phyloP scores from a whole-genome alignment of 2,113 vertebrate genomes.

The Barnardius zonarius region DNA sequence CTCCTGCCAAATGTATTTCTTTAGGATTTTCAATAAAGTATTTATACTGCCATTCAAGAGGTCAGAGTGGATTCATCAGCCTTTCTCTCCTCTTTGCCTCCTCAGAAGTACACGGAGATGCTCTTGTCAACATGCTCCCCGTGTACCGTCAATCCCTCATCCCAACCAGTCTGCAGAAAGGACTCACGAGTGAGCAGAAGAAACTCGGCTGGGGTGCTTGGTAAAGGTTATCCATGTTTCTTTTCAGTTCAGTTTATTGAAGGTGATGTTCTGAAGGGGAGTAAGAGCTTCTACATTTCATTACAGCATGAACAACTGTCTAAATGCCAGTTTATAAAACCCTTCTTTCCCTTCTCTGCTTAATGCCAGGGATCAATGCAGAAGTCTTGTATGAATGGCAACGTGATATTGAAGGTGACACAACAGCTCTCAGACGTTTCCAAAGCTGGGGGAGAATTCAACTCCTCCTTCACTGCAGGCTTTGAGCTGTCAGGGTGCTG shows the following conservation, averaged over 20 bases:
- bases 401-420: neutral
- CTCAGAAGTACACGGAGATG: neutral
- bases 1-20: conserved; percentile 48
- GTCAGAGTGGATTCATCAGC: conserved; percentile 24
- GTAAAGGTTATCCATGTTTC: neutral
- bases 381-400: neutral
- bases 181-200: neutral
- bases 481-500: neutral
- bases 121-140: neutral
- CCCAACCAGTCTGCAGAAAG: neutral
- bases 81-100: neutral
- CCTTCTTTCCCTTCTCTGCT: neutral
- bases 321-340: neutral
- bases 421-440: neutral
- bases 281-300: neutral
- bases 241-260: neutral
- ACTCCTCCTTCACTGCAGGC: neutral
- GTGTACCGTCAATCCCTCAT: rapidly evolving
- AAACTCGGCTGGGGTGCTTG: neutral
- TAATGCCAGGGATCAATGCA: neutral
- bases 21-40: conserved; percentile 50
- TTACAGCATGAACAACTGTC: neutral
- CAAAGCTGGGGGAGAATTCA: neutral
- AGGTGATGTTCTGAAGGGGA: neutral
- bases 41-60: conserved; percentile 26